Conservation (phyloP, 2,888 invertebrate species). For the Nomada flava region DNA sequence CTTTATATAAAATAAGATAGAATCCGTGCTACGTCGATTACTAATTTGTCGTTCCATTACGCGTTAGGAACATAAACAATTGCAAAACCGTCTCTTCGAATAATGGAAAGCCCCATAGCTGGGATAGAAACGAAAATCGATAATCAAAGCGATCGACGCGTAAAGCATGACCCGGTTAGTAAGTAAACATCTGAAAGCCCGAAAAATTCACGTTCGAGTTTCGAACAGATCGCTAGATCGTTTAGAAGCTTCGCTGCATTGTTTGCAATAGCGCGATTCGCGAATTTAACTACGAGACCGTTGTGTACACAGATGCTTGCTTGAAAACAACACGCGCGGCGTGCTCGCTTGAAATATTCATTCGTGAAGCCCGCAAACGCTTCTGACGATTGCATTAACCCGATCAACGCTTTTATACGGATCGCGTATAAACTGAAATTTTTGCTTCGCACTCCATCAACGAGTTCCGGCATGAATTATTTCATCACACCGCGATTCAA, state of each 20-base stretch:
- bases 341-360: conserved; percentile 49
- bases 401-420: conserved; percentile 32
- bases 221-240: conserved; percentile 38
- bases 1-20: conserved; percentile 7
- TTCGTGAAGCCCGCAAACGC: conserved; percentile 36
- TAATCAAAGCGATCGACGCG: not conserved
- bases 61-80: too few relatives aligned
- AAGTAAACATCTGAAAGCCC: conserved; percentile 27
- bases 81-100: not conserved
- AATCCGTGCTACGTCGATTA: not conserved
- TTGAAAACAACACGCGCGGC: conserved; percentile 46
- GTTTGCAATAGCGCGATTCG: conserved; percentile 49
- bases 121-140: not conserved
- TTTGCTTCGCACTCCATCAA: conserved; percentile 7
- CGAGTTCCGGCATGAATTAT: conserved; percentile 12
- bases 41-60: not conserved
- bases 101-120: not conserved
- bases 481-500: not conserved
- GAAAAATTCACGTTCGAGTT: conserved; percentile 59
- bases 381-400: conserved; percentile 41
- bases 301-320: conserved; percentile 16
- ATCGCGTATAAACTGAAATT: conserved; percentile 45
- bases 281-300: conserved; percentile 57
- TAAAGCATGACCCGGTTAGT: not conserved
- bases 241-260: conserved; percentile 59